Evolutionary conservation across 1,140 invertebrate genomes (phyloP), one percentile per base, ranked within the genome.

Genomic region (Dryas iulia): DNA sequence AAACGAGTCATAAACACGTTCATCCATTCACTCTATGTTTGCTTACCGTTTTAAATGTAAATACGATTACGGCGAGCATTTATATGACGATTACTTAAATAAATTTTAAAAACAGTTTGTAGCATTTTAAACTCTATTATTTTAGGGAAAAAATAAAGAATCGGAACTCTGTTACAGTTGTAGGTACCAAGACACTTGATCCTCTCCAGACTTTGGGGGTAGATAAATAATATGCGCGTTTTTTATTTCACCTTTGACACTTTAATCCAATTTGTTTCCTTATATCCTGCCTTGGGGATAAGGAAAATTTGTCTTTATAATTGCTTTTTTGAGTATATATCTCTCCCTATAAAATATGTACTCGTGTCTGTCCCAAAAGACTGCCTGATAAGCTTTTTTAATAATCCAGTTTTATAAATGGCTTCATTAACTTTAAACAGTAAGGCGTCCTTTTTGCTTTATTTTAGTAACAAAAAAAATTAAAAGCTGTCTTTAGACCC

Each of bases 171-270:
- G 52, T 62, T 68, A 54, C 2, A 31, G 66, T 66, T 35, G 64
- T 60, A 31, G 52, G 28, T 31, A 28, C 65, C 24, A 14, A 71
- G 72, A 66, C 67, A 28, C 59, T 67, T 84, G 81, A 88, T 72
- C 71, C 67, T 82, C 57, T 64, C 70, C 87, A 90, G 89, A 86
- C 82, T 74, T 79, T 63, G 76, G 73, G 74, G 69, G 77, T 47
- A 79, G 59, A 84, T 84, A 84, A 86, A 86, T 78, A 83, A 83
- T 85, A 80, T 79, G 74, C 74, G 72, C 72, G 68, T 89, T 88
- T 88, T 90, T 90, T 90, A 88, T 91, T 86, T 88, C 83, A 91
- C 84, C 89, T 91, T 90, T 91, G 89, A 91, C 87, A 90, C 76
- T 91, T 91, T 90, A 90, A 91, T 91, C 86, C 86, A 91, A 90